A percentile compares a stretch with the other conserved stretches of the same genome.
Evolutionary conservation across 2,113 vertebrate genomes (phyloP).

Genomic region (Hucho hucho): DNA sequence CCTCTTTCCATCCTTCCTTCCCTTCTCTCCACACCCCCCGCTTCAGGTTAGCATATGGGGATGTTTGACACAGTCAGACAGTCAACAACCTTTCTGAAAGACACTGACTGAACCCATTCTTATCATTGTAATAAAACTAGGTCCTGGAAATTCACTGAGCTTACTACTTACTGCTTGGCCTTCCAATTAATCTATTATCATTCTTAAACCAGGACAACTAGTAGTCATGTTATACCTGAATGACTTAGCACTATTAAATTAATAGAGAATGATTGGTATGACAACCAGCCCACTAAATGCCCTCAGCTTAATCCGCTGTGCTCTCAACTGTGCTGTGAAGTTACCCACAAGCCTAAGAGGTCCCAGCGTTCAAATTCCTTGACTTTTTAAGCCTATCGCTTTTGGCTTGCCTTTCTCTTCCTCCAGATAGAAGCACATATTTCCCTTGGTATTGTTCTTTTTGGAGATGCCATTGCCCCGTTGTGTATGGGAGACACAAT

Average conservation of each 20-base stretch:
- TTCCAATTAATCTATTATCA: too few relatives aligned
- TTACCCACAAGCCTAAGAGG: not conserved
- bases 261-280: too few relatives aligned
- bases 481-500: conserved; percentile 24
- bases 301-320: not conserved
- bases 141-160: conserved; percentile 36
- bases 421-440: conserved; percentile 3
- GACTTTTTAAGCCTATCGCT: not conserved
- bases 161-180: not conserved
- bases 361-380: conserved; percentile 3
- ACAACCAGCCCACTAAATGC: too few relatives aligned
- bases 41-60: conserved; percentile 50
- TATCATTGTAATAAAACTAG: conserved; percentile 10
- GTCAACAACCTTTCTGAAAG: not conserved
- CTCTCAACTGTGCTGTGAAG: not conserved
- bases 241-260: too few relatives aligned
- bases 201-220: too few relatives aligned
- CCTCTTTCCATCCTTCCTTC: conserved; percentile 81
- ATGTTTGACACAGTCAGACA: conserved; percentile 51
- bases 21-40: conserved; percentile 60
- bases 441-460: conserved; percentile 26
- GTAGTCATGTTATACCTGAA: too few relatives aligned
- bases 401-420: conserved; percentile 6
- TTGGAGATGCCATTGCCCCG: conserved; percentile 8
- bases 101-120: conserved; percentile 37